These are phyloP conservation scores for Otis tarda DNA, from an alignment of 2,113 vertebrate genomes.

Conservation along the genomic window DNA sequence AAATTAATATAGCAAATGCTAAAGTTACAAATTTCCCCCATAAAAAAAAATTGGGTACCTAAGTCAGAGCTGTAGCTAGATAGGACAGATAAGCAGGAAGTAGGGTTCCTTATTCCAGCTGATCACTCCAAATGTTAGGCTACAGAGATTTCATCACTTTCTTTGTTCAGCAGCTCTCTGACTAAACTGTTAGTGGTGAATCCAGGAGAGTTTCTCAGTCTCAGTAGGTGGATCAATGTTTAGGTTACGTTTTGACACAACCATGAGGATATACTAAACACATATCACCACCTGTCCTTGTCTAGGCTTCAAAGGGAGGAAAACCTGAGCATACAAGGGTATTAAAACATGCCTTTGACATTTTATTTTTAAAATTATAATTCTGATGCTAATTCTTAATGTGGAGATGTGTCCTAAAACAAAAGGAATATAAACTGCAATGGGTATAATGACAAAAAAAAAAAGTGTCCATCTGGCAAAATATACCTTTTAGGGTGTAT, in stretches of 20 bases:
- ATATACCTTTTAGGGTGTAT: background rate
- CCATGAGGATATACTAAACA: background rate
- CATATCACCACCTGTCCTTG: background rate
- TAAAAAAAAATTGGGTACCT: background rate
- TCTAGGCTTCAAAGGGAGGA: background rate
- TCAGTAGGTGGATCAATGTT: accelerated
- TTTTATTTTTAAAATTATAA: background rate
- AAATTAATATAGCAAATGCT: background rate
- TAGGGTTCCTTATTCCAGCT: background rate
- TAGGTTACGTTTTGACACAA: background rate
- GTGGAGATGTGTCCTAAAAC: background rate
- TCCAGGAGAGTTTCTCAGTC: background rate
- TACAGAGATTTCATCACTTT: background rate
- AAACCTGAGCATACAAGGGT: background rate
- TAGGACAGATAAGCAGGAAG: background rate
- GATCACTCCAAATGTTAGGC: background rate
- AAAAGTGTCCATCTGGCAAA: background rate
- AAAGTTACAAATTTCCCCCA: background rate
- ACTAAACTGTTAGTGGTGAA: background rate
- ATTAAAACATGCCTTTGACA: background rate
- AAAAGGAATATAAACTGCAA: background rate
- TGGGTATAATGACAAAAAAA: background rate
- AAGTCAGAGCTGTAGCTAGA: background rate
- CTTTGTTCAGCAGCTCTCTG: background rate
- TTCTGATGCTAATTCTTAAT: background rate